phyloP scores from a whole-genome alignment of 2,888 invertebrate genomes.

The Dendrolimus houi region DNA sequence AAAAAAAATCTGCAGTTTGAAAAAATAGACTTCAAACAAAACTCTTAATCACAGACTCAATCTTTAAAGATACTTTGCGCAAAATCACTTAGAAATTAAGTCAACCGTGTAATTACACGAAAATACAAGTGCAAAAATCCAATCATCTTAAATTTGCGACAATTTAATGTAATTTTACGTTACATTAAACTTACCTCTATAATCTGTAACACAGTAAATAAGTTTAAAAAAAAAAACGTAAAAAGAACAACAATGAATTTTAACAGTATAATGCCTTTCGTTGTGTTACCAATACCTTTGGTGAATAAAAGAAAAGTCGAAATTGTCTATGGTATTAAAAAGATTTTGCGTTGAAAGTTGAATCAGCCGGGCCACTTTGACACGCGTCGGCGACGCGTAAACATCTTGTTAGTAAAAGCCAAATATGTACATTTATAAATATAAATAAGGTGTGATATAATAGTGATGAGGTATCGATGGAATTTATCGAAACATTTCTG shows the following conservation, averaged over 20 bases:
- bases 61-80: conserved; percentile 1
- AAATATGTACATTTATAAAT: conserved; percentile 68
- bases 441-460: conserved; percentile 46
- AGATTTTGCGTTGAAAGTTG: background rate
- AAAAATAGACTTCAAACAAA: background rate
- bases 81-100: conserved; percentile 12
- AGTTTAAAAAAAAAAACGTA: background rate
- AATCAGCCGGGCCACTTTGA: conserved; percentile 38
- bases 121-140: conserved; percentile 13
- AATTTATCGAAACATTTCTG: no score
- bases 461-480: background rate
- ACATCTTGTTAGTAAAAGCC: conserved; percentile 69
- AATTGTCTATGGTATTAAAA: conserved; percentile 35
- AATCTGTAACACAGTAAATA: background rate
- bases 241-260: background rate
- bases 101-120: conserved; percentile 11
- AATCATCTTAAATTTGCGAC: conserved; percentile 5
- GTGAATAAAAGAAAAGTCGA: conserved; percentile 32
- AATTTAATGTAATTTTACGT: conserved; percentile 21
- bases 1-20: background rate
- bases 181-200: conserved; percentile 19
- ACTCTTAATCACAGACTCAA: background rate
- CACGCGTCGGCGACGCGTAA: conserved; percentile 36
- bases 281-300: conserved; percentile 13
- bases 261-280: conserved; percentile 6